Conservation (phyloP, 2,113 vertebrate species). For the Eulacestoma nigropectus region DNA sequence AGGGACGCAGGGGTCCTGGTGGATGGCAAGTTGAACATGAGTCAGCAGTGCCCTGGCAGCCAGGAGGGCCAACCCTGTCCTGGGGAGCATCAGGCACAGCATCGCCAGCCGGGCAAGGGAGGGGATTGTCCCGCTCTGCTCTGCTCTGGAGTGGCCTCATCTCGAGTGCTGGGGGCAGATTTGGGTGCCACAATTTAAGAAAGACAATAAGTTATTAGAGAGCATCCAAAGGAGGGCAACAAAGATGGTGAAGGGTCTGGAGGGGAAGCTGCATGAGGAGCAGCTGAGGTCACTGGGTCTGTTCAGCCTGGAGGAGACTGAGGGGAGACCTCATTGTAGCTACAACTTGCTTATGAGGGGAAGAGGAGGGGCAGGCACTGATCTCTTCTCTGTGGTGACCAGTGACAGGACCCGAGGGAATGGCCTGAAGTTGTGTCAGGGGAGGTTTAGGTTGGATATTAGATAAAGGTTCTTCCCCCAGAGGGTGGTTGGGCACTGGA, state of each 20-base stretch:
- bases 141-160: accelerated
- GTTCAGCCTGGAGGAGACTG: not conserved
- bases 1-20: accelerated
- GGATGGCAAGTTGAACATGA: accelerated
- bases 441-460: not conserved
- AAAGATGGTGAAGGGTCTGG: not conserved
- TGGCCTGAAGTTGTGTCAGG: not conserved
- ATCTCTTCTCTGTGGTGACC: not conserved
- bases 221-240: accelerated
- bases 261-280: accelerated
- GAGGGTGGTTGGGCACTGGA: not conserved
- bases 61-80: accelerated
- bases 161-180: accelerated
- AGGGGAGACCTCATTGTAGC: not conserved
- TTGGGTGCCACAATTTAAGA: accelerated
- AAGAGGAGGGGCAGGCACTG: not conserved
- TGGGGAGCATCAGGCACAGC: not conserved
- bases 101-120: accelerated
- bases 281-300: not conserved
- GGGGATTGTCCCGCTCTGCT: not conserved
- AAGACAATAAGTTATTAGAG: not conserved
- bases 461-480: not conserved
- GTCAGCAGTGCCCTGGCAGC: not conserved
- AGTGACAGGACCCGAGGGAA: accelerated
- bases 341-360: accelerated